These are phyloP conservation scores for Pocillopora verrucosa DNA, from an alignment of 64 coral and sea anemone species.

Conservation along the genomic window DNA sequence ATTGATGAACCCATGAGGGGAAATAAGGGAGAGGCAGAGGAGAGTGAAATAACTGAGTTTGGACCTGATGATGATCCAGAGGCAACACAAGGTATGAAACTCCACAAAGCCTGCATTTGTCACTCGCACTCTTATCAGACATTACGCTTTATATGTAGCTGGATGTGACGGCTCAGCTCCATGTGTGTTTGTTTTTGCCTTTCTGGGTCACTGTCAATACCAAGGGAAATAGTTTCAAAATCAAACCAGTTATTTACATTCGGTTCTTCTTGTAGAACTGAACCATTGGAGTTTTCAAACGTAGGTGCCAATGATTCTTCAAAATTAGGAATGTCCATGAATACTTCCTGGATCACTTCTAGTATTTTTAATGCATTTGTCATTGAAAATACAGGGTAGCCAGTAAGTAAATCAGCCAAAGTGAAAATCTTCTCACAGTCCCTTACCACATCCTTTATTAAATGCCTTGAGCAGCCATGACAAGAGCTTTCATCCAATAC, in stretches of 20 bases:
- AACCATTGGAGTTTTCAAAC: neutral
- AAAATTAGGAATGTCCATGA: slow-evolving; percentile 55
- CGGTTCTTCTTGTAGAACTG: neutral
- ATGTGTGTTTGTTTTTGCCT: too few species aligned
- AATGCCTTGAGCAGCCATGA: slow-evolving; percentile 52
- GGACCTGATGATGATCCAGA: neutral
- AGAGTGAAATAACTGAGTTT: neutral
- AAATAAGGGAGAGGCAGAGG: neutral
- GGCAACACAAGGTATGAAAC: neutral
- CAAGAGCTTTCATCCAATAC: neutral
- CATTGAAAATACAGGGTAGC: slow-evolving; percentile 12
- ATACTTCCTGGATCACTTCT: slow-evolving; percentile 67
- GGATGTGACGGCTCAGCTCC: too few species aligned
- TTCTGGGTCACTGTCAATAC: too few species aligned
- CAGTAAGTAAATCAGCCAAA: slow-evolving; percentile 12
- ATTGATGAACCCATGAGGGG: neutral
- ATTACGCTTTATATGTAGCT: too few species aligned
- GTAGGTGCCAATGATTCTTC: slow-evolving; percentile 13
- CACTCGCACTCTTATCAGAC: too few species aligned
- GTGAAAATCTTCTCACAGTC: slow-evolving; percentile 31
- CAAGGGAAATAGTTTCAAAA: neutral
- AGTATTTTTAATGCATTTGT: neutral
- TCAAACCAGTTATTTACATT: neutral
- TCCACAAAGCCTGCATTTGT: neutral
- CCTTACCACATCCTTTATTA: slow-evolving; percentile 41